A percentile compares a stretch with the other conserved stretches of the same genome.
Conservation (phyloP, 2,113 vertebrate genomes). For the Chlamydotis undulata region DNA sequence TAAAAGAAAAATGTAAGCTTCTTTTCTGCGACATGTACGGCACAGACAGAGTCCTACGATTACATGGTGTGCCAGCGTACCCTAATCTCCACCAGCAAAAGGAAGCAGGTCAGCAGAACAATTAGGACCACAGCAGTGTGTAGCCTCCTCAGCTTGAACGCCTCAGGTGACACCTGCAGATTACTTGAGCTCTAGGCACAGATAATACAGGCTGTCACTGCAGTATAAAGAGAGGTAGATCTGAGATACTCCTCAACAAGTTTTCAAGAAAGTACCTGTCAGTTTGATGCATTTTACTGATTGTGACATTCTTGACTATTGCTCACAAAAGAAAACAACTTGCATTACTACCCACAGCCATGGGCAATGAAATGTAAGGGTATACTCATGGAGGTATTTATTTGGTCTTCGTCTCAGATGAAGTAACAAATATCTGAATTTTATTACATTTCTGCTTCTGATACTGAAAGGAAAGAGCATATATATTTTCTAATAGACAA, state of each 20-base stretch:
- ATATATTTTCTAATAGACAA: not conserved
- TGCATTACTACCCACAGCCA: not conserved
- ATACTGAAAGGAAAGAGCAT: not conserved
- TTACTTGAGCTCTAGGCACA: not conserved
- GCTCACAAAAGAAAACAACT: not conserved
- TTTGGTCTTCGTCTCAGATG: not conserved
- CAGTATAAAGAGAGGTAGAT: not conserved
- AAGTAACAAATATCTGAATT: not conserved
- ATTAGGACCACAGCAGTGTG: not conserved
- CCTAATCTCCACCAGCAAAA: not conserved
- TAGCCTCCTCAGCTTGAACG: not conserved
- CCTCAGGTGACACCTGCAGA: not conserved
- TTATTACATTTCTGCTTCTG: not conserved
- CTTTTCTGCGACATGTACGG: not conserved
- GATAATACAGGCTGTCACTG: not conserved
- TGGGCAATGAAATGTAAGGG: not conserved
- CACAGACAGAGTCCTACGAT: not conserved
- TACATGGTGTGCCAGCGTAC: not conserved
- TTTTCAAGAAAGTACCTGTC: not conserved
- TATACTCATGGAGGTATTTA: not conserved
- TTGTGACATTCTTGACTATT: not conserved
- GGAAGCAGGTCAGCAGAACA: not conserved
- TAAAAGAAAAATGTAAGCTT: constrained; percentile 8
- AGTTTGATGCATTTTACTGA: not conserved
- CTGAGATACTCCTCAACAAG: not conserved